Evolutionary conservation across 2,113 vertebrate species (phyloP), one percentile per base, ranked within the genome.

Genomic region (Takifugu flavidus): DNA sequence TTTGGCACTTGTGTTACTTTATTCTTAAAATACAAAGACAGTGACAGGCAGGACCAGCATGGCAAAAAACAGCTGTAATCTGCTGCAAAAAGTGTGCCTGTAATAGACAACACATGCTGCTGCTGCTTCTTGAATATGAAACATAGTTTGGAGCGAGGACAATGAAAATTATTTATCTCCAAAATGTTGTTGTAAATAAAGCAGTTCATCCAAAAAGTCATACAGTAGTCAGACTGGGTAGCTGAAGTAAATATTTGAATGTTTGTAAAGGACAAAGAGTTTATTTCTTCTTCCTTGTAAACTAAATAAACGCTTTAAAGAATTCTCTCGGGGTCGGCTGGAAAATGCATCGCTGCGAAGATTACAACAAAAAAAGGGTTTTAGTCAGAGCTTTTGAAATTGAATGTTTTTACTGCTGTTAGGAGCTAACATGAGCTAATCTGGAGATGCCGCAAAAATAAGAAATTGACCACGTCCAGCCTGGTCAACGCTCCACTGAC

Each of bases 1-100:
- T 70, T 75, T 71, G 56, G 65, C 70, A 67, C 62, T 66, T 74
- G 52, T 84, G 76, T 64, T 53, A 51, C 13, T 10, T n/a, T n/a
- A 49, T 15, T 49, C 6, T 15, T 13, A 49, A 49, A 49, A n/a
- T 8, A 49, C 15, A 49, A 25, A 49, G 2, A n/a, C 20, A 70
- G 58, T 67, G 77, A 75, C 66, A 69, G 49, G 27, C 49, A 34
- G 65, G 59, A 62, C 54, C 54, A 72, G 71, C 59, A 10, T 76
- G 70, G 68, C 54, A 45, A 45, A 45, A 20, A 45, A 45, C 11
- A 10, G 34, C 34, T 39, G 34, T 39, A 39, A 39, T 39, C 8
- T 39, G 11, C 8, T 10, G 34, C 8, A 39, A 39, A 39, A 39
- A 39, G 34, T 39, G 34, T 39, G 34, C 34, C 34, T 39, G 7